Base-by-base conservation (phyloP, 2,888 invertebrate genomes). In the Meliscaeva auricollis region DNA sequence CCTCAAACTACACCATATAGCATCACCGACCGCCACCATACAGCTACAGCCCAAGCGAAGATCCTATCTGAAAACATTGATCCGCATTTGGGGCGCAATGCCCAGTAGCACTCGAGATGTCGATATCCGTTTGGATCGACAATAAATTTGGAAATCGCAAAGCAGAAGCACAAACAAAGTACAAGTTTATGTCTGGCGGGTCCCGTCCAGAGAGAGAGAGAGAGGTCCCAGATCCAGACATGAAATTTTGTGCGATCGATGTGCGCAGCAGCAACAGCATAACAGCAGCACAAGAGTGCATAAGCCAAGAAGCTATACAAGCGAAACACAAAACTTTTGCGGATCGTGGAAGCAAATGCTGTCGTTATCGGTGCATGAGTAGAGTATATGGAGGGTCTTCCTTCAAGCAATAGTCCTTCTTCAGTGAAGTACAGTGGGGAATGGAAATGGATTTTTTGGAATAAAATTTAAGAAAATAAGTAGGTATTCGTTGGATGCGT, bases 71-170 rank as follows among this genome's bases (percentile, higher is more conserved):
- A 35, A 66, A 66, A 76, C 60, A 44, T 81, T 81, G 81, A 85
- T 85, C 85, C 69, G 85, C 76, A 60, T 80, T 81, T 77, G 77
- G 74, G 82, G 75, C 79, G 87, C 82, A 88, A 89, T 89, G 89
- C 89, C 89, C 89, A 88, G 89, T 89, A 89, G 89, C 89, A 88
- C 87, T 89, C 70, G 85, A 88, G 85, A 87, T 87, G 89, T 89
- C 89, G 89, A 89, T 89, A 89, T 89, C 88, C 87, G 88, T 88
- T 89, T 88, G 88, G 87, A 88, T 88, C 88, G 88, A 88, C 88
- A 88, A 89, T 89, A 89, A 89, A 89, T 89, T 89, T 89, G 75
- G 88, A 87, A 85, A 87, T 83, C 80, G 83, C 87, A 85, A 77
- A 48, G 87, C 87, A 88, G 84, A 76, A 72, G 85, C 81, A 77